These are phyloP conservation scores for Volucella bombylans DNA, from an alignment of 2,888 invertebrate species.

Conservation along the genomic window DNA sequence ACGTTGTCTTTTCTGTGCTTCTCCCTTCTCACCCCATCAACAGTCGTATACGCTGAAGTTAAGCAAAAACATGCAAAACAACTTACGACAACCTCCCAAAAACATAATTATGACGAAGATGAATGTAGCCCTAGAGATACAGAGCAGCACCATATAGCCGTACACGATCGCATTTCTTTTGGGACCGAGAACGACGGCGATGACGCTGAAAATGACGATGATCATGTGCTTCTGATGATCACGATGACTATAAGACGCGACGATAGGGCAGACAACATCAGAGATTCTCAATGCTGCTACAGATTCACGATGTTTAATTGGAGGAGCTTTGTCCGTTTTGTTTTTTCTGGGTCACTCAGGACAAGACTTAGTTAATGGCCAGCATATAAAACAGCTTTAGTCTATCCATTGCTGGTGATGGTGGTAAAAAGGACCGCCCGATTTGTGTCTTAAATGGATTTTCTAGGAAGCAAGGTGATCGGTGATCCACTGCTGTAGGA, in stretches of 20 bases:
- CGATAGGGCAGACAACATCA: slow-evolving; percentile 55
- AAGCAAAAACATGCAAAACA: slow-evolving; percentile 69
- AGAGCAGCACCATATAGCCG: slow-evolving; percentile 37
- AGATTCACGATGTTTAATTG: slow-evolving; percentile 66
- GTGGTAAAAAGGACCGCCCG: slow-evolving; percentile 40
- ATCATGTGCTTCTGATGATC: slow-evolving; percentile 61
- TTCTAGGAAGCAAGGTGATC: slow-evolving; percentile 69
- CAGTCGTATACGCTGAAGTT: background rate
- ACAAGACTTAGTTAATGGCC: slow-evolving; percentile 47
- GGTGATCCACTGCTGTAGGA: background rate
- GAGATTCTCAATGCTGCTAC: slow-evolving; percentile 41
- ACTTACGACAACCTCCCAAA: slow-evolving; percentile 72
- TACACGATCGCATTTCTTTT: slow-evolving; percentile 36
- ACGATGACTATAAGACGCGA: slow-evolving; percentile 51
- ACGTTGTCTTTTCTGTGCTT: background rate
- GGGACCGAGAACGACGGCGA: slow-evolving; percentile 13
- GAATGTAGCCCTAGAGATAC: slow-evolving; percentile 73
- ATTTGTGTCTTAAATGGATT: slow-evolving; percentile 36
- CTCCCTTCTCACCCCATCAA: background rate
- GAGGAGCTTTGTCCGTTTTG: slow-evolving; percentile 19
- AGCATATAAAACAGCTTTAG: slow-evolving; percentile 62
- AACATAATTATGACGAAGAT: slow-evolving; percentile 74
- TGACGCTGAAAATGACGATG: slow-evolving; percentile 25
- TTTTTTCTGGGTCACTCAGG: slow-evolving; percentile 66
- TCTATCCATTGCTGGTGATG: slow-evolving; percentile 45